Conservation (phyloP, 2,797 vertebrate species). For the Pangasius djambal region DNA sequence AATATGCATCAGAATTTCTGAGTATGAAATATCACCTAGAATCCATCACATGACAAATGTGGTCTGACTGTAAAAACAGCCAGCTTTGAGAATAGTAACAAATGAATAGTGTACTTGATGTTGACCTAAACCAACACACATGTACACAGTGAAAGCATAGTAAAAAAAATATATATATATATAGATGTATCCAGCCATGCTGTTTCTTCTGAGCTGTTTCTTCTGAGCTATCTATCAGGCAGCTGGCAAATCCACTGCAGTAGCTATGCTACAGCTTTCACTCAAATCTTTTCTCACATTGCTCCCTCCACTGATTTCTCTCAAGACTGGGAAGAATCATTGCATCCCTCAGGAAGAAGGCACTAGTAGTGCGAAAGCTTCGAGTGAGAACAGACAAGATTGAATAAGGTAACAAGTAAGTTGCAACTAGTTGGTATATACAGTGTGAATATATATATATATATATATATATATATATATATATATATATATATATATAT, state of each 20-base stretch:
- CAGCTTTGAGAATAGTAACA: constrained; percentile 29
- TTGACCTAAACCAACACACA: constrained; percentile 13
- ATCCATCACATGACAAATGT: constrained; percentile 20
- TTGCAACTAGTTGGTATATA: background rate
- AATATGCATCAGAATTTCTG: constrained; percentile 18
- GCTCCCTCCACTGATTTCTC: constrained; percentile 58
- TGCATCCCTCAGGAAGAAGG: constrained; percentile 51
- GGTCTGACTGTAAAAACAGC: constrained; percentile 24
- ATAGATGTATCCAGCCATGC: background rate
- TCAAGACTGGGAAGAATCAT: constrained; percentile 51
- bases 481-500: background rate
- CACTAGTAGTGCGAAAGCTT: background rate
- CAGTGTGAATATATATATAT: background rate
- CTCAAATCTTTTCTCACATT: constrained; percentile 55
- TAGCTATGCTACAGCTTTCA: constrained; percentile 44
- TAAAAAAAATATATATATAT: no score
- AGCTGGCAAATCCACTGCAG: constrained; percentile 37
- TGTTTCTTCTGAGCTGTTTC: background rate
- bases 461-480: background rate
- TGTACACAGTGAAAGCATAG: background rate
- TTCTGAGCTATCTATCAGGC: constrained; percentile 8
- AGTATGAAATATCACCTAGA: constrained; percentile 9
- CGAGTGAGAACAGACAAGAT: background rate
- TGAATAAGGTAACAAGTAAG: background rate
- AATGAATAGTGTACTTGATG: constrained; percentile 26